Percentiles rank a stretch among this genome's conserved stretches.
These are phyloP conservation scores for Parnassius apollo DNA, from an alignment of 2,888 invertebrate species.

Conservation along the genomic window DNA sequence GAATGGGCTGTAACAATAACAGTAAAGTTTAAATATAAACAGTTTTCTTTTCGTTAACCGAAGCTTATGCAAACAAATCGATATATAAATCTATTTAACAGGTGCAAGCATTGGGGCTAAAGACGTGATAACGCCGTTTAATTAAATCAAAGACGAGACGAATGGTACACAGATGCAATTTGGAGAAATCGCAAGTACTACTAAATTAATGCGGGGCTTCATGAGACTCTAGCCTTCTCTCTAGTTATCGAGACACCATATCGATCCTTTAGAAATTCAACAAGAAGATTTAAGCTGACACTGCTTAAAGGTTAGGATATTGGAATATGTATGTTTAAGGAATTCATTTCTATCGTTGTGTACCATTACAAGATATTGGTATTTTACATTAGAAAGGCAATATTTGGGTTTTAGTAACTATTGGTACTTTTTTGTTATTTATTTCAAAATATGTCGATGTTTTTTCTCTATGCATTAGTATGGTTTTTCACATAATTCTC, in stretches of 20 bases:
- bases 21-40: too few relatives aligned
- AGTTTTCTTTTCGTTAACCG: too few relatives aligned
- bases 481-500: too few relatives aligned
- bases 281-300: conserved; percentile 17
- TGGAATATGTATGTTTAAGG: conserved; percentile 18
- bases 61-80: too few relatives aligned
- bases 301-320: conserved; percentile 15
- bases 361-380: not conserved
- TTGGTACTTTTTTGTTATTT: too few relatives aligned
- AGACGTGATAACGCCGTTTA: conserved; percentile 5
- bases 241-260: conserved; percentile 17
- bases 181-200: conserved; percentile 20
- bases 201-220: conserved; percentile 17
- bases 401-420: too few relatives aligned
- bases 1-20: too few relatives aligned
- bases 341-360: conserved; percentile 7
- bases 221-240: conserved; percentile 4
- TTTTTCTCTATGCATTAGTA: too few relatives aligned
- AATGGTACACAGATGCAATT: conserved; percentile 24
- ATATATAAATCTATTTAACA: not conserved
- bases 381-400: not conserved
- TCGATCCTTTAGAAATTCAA: conserved; percentile 20
- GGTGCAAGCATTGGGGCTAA: conserved; percentile 1
- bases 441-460: too few relatives aligned
- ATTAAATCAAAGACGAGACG: conserved; percentile 22